Evolutionary conservation across 2,113 vertebrate genomes (phyloP).

Genomic region (Progne subis): DNA sequence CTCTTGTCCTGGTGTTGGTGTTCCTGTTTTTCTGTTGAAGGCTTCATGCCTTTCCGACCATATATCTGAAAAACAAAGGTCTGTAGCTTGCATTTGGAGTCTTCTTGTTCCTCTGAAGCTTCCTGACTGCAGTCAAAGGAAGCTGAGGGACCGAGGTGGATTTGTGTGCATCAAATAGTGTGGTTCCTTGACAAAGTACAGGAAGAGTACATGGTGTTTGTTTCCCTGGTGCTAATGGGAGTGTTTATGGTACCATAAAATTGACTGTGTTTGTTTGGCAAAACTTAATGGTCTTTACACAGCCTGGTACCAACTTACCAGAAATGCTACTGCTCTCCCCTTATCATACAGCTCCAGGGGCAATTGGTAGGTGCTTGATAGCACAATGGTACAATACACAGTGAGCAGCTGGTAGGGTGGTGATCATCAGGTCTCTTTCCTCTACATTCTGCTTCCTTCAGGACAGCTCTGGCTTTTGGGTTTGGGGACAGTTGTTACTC

Average conservation of each 20-base stretch:
- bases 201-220: rapidly evolving
- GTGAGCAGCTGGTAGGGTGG: background rate
- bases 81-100: background rate
- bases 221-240: background rate
- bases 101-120: background rate
- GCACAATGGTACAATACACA: background rate
- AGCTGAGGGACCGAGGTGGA: background rate
- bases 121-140: background rate
- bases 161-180: background rate
- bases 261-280: background rate
- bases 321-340: background rate
- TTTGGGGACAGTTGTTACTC: background rate
- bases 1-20: background rate
- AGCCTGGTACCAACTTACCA: background rate
- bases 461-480: background rate
- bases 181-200: background rate
- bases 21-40: background rate
- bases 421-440: background rate
- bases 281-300: background rate
- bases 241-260: background rate
- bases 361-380: background rate
- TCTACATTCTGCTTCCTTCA: background rate
- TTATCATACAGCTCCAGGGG: background rate
- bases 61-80: background rate
- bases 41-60: background rate